Evolutionary conservation across 2,113 vertebrate species (phyloP).

Genomic region (Gobiocypris rarus): DNA sequence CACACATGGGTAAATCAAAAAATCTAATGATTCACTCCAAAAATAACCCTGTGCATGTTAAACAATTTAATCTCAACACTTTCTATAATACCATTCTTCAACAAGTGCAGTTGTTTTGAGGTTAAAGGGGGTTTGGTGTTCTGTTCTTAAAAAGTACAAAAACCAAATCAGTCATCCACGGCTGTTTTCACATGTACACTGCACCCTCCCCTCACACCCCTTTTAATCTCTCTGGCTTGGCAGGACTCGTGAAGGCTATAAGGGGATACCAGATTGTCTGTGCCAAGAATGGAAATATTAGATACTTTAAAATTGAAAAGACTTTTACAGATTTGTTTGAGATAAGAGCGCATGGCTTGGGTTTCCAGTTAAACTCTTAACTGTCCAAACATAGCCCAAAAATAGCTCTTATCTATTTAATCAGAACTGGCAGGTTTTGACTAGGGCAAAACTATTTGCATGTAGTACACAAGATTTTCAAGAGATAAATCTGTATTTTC

Average conservation of each 20-base stretch:
- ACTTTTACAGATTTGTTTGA: slow-evolving; percentile 48
- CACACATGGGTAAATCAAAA: neutral
- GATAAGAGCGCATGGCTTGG: slow-evolving; percentile 49
- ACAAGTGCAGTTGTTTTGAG: slow-evolving; percentile 49
- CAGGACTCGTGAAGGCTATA: slow-evolving; percentile 32
- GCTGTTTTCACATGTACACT: slow-evolving; percentile 43
- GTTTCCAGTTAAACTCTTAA: slow-evolving; percentile 31
- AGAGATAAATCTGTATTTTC: neutral
- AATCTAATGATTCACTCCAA: neutral
- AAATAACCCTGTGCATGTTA: neutral
- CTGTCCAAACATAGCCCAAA: slow-evolving; percentile 15
- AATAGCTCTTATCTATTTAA: slow-evolving; percentile 58
- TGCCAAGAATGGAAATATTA: slow-evolving; percentile 39
- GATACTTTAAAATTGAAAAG: slow-evolving; percentile 30
- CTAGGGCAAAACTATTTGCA: slow-evolving; percentile 15
- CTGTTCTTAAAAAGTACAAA: slow-evolving; percentile 44
- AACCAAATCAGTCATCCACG: slow-evolving; percentile 44
- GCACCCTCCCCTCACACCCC: slow-evolving; percentile 2
- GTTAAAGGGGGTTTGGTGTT: slow-evolving; percentile 25
- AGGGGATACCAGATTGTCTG: slow-evolving; percentile 30
- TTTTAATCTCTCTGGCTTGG: slow-evolving; percentile 37
- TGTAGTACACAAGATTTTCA: slow-evolving; percentile 2
- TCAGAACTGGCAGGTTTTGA: slow-evolving; percentile 34
- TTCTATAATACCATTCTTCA: slow-evolving; percentile 19
- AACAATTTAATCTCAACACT: neutral